Evolutionary conservation across 2,797 vertebrate species (phyloP).

Genomic region (Xiphorhynchus erythropygius): DNA sequence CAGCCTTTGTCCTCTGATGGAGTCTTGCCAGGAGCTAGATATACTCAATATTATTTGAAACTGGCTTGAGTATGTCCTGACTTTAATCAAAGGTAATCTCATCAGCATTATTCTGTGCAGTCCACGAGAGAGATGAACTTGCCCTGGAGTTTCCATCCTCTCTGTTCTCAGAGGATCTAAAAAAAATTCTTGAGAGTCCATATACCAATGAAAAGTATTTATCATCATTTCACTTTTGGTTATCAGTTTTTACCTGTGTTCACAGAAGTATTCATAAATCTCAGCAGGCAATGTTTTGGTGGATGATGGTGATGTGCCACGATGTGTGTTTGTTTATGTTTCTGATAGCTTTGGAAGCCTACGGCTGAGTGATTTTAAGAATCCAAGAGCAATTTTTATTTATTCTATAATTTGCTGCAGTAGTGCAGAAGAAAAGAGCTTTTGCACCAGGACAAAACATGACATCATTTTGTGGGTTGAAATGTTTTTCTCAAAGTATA

Average conservation of each 20-base stretch:
- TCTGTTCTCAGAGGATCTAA: conserved; percentile 1
- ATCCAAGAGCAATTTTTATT: conserved; percentile 10
- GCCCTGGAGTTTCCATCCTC: neutral
- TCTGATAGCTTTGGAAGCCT: conserved; percentile 1
- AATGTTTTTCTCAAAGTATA: neutral
- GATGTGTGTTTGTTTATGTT: conserved; percentile 6
- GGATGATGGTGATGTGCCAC: neutral
- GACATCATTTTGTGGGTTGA: neutral
- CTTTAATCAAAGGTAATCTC: neutral
- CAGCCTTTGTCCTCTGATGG: neutral
- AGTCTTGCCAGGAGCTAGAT: neutral
- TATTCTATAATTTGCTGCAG: conserved; percentile 10
- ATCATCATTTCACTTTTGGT: neutral
- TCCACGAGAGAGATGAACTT: neutral
- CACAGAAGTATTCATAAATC: neutral
- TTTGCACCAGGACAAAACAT: neutral
- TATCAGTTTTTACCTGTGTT: conserved; percentile 11
- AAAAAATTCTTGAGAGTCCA: neutral
- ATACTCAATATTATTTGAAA: neutral
- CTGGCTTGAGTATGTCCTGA: neutral
- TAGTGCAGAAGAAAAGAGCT: neutral
- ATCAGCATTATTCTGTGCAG: neutral
- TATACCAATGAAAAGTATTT: neutral
- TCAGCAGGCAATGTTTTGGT: neutral
- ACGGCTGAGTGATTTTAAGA: neutral